Evolutionary conservation across 2,113 vertebrate genomes (phyloP), one percentile per base, ranked within the genome.

Genomic region (Mastomys natalensis): DNA sequence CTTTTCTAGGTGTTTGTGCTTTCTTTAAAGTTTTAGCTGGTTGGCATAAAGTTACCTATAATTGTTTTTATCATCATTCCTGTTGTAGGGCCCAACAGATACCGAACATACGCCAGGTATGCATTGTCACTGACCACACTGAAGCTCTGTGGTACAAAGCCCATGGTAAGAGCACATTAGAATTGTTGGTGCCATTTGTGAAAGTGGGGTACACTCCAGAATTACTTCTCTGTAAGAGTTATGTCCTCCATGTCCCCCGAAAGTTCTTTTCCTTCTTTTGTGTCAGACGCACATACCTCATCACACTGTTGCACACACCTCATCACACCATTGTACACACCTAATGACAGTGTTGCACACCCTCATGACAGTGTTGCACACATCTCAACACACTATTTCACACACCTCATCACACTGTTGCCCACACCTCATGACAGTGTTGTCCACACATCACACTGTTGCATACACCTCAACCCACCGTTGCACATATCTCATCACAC

Each of bases 21-120:
- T 81, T 89, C 24, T 90, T 95, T 78, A 82, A 84, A 90, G 40
- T 87, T 87, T 81, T 31, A n/a, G 43, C 64, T 82, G 12, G 48
- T 60, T 78, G 40, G 26, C 72, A 76, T 60, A 80, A 55, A 76
- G n/a, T 76, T 87, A 58, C 64, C 8, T 40, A 45, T 26, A 60
- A 26, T 84, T 51, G 60, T 43, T 93, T 89, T 82, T 60, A 37
- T 81, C 40, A 43, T 58, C 64, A 90, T 80, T 86, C 84, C 37
- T 17, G 11, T 48, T 73, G 34, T 58, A 91, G 7, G 45, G 76
- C 19, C 26, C 94, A 64, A 5, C n/a, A 82, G n/a, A 81, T 64
- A 37, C 7, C 48, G 24, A 82, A 40, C 26, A 51, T 91, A 48
- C 45, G 74, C 85, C 17, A 72, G 60, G 29, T n/a, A 15, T 21